Evolutionary conservation across 2,113 vertebrate genomes (phyloP).

Genomic region (Himantopus leucocephalus): DNA sequence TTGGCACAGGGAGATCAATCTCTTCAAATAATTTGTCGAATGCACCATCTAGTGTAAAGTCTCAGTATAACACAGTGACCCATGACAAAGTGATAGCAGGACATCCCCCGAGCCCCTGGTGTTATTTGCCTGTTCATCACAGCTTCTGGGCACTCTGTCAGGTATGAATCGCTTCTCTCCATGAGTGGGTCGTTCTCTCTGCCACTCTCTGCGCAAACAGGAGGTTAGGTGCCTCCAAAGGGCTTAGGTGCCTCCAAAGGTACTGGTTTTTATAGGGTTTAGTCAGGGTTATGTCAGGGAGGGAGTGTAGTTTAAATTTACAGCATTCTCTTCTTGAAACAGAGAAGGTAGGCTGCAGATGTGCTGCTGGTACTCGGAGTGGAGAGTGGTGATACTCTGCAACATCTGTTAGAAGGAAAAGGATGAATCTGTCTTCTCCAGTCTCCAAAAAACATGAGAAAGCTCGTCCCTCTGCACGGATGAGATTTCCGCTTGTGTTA

Average conservation of each 20-base stretch:
- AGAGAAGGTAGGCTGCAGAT: background rate
- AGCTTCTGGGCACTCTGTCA: background rate
- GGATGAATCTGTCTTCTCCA: background rate
- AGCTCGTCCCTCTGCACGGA: background rate
- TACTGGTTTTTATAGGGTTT: background rate
- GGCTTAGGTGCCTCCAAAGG: background rate
- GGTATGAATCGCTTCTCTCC: background rate
- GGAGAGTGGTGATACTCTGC: background rate
- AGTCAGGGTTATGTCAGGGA: background rate
- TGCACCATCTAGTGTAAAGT: slow-evolving; percentile 43
- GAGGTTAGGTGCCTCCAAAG: background rate
- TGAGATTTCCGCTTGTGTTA: background rate
- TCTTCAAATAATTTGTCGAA: background rate
- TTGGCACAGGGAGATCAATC: fast-evolving
- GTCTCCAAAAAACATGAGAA: background rate
- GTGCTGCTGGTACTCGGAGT: background rate
- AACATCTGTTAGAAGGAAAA: background rate
- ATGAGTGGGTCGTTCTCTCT: background rate
- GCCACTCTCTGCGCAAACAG: background rate
- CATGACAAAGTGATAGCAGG: background rate
- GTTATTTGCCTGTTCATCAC: fast-evolving
- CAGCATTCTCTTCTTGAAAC: background rate
- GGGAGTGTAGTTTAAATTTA: background rate
- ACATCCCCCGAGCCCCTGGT: background rate
- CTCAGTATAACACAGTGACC: background rate